A percentile compares a stretch with the other conserved stretches of the same genome.
Evolutionary conservation across 2,797 vertebrate species (phyloP).

Genomic region (Cryptoprocta ferox): DNA sequence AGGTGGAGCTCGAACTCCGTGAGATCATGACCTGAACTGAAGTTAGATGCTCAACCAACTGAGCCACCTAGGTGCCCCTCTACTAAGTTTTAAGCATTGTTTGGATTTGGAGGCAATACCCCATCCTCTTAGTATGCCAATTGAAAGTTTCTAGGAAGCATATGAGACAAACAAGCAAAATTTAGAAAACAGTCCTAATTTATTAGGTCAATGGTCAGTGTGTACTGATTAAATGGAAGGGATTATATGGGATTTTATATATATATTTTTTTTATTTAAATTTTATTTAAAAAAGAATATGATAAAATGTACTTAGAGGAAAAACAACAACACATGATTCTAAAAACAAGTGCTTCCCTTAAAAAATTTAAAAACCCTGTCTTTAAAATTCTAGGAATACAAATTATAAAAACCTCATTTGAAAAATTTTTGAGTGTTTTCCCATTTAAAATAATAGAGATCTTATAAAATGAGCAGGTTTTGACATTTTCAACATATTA

Average conservation of each 20-base stretch:
- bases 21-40: too few species aligned
- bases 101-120: background rate
- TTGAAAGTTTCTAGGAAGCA: background rate
- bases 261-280: constrained; percentile 31
- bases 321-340: constrained; percentile 2
- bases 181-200: constrained; percentile 1
- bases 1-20: too few species aligned
- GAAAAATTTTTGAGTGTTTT: background rate
- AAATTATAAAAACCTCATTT: background rate
- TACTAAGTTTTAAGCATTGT: background rate
- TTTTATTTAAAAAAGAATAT: constrained; percentile 5
- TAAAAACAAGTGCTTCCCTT: constrained; percentile 51
- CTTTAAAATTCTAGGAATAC: constrained; percentile 33
- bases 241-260: too few species aligned
- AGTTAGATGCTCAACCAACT: too few species aligned
- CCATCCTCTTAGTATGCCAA: background rate
- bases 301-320: background rate
- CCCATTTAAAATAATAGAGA: background rate
- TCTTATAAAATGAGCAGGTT: background rate
- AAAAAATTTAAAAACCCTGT: background rate
- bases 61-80: background rate
- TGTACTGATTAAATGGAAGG: constrained; percentile 35
- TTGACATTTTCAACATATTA: background rate
- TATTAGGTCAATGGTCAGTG: constrained; percentile 36
- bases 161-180: constrained; percentile 33